A percentile compares a stretch with the other conserved stretches of the same genome.
Evolutionary conservation across 2,888 invertebrate genomes (phyloP).

Genomic region (Nematopogon swammerdamellus): DNA sequence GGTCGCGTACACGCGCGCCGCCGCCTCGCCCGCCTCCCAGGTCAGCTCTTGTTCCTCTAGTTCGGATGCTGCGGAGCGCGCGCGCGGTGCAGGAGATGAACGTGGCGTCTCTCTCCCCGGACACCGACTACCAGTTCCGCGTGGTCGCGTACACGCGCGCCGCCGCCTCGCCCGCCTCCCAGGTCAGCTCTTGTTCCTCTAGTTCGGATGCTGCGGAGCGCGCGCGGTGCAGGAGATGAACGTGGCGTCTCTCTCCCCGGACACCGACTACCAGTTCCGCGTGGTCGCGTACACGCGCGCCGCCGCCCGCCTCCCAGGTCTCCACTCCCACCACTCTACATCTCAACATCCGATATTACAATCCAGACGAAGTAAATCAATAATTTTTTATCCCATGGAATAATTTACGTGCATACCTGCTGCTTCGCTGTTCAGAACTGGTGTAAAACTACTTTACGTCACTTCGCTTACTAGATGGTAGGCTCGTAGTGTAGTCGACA

Average conservation of each 20-base stretch:
- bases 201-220: slow-evolving; percentile 76
- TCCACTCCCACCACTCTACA: too few relatives aligned
- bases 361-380: too few relatives aligned
- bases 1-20: slow-evolving; percentile 74
- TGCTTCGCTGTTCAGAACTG: too few relatives aligned
- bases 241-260: slow-evolving; percentile 78
- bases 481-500: too few relatives aligned
- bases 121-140: slow-evolving; percentile 82
- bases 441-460: too few relatives aligned
- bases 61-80: slow-evolving; percentile 75
- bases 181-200: slow-evolving; percentile 22
- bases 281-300: slow-evolving; percentile 76
- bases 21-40: slow-evolving; percentile 52
- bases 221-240: slow-evolving; percentile 77
- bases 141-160: slow-evolving; percentile 76
- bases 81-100: slow-evolving; percentile 78
- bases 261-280: slow-evolving; percentile 82
- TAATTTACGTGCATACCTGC: too few relatives aligned
- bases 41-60: too few relatives aligned
- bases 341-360: too few relatives aligned
- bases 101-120: slow-evolving; percentile 78
- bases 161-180: slow-evolving; percentile 58
- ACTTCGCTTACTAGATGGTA: too few relatives aligned
- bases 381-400: too few relatives aligned
- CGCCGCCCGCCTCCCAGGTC: slow-evolving; percentile 54